Percentiles rank a stretch among this genome's conserved stretches.
Conservation (phyloP, 2,888 invertebrate genomes). For the Cacoxenus indagator region DNA sequence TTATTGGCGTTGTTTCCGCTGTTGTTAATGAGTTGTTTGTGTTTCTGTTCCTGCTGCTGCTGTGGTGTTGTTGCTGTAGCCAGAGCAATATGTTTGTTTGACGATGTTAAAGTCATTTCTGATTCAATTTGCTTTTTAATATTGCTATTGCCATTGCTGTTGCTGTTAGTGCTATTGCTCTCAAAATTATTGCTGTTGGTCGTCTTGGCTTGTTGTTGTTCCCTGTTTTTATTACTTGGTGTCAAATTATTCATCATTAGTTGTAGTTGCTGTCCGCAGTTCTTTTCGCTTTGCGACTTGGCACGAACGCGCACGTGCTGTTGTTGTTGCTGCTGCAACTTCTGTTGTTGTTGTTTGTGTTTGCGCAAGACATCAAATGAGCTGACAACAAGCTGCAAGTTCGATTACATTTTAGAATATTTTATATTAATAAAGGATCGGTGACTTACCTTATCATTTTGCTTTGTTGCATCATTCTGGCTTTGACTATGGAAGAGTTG, state of each 20-base stretch:
- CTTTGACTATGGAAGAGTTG: slow-evolving; percentile 69
- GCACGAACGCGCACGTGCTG: slow-evolving; percentile 50
- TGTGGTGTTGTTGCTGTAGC: not conserved
- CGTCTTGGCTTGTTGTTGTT: slow-evolving; percentile 21
- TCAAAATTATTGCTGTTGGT: slow-evolving; percentile 37
- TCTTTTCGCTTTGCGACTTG: slow-evolving; percentile 63
- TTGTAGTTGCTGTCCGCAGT: slow-evolving; percentile 32
- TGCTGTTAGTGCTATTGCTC: slow-evolving; percentile 30
- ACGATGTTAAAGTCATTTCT: slow-evolving; percentile 29
- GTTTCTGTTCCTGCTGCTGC: slow-evolving; percentile 34
- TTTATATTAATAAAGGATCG: not conserved
- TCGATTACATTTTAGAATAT: not conserved
- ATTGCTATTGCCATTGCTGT: slow-evolving; percentile 27
- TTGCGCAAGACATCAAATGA: slow-evolving; percentile 67
- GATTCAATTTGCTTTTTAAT: slow-evolving; percentile 40
- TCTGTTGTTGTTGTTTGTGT: slow-evolving; percentile 60
- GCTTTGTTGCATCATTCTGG: slow-evolving; percentile 59
- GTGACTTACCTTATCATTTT: slow-evolving; percentile 58
- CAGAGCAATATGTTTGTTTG: not conserved
- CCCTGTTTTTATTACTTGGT: slow-evolving; percentile 3
- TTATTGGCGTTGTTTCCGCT: slow-evolving; percentile 39
- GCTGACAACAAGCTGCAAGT: slow-evolving; percentile 59
- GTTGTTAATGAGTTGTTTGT: slow-evolving; percentile 42
- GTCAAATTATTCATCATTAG: slow-evolving; percentile 29
- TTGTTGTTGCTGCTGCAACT: slow-evolving; percentile 39